Evolutionary conservation across 2,113 vertebrate genomes (phyloP).

Genomic region (Chionodraco myersi): DNA sequence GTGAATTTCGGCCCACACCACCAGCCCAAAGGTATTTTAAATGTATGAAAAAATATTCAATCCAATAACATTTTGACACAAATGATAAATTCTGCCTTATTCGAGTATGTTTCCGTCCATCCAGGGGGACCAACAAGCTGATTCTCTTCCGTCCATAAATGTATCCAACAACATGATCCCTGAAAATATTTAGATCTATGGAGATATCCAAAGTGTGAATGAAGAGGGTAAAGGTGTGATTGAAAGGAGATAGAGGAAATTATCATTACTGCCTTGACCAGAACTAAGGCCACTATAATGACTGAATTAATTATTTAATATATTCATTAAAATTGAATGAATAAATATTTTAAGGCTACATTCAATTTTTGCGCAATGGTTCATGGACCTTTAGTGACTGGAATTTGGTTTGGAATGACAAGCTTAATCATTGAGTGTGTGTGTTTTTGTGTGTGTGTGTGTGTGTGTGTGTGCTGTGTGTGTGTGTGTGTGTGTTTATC

Average conservation of each 20-base stretch:
- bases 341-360: conserved; percentile 38
- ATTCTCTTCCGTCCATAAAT: background rate
- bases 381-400: conserved; percentile 24
- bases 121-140: background rate
- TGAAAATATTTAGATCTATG: background rate
- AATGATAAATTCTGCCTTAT: background rate
- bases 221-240: background rate
- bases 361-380: conserved; percentile 7
- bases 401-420: conserved; percentile 17
- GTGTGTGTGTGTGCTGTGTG: conserved; percentile 4
- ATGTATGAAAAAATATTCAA: background rate
- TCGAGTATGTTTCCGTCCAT: background rate
- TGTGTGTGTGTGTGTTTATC: background rate
- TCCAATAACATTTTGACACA: background rate
- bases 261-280: conserved; percentile 6
- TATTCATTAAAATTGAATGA: conserved; percentile 1
- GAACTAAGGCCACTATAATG: conserved; percentile 23
- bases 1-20: background rate
- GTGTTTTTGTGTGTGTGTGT: background rate
- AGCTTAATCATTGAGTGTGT: background rate
- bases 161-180: background rate
- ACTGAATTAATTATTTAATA: conserved; percentile 37
- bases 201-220: background rate
- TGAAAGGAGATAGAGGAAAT: conserved; percentile 3
- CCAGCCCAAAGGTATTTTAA: background rate